Percentiles rank a stretch among this genome's conserved stretches.
phyloP scores from a whole-genome alignment of 2,797 vertebrate genomes.

The Rhadinocentrus ornatus region DNA sequence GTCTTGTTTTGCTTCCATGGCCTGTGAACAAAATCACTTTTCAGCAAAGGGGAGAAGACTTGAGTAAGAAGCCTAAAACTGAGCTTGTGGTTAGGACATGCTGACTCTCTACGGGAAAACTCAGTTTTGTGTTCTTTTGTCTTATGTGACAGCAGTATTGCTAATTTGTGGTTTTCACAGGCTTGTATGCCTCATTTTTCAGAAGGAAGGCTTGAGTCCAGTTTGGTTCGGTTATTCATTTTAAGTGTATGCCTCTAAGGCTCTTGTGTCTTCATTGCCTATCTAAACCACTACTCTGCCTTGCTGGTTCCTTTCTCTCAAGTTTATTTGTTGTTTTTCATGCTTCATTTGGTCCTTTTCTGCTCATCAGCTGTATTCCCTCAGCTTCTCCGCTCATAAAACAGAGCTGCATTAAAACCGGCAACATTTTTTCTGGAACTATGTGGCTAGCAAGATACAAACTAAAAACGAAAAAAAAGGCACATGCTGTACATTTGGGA shows the following conservation, averaged over 20 bases:
- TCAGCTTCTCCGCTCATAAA: conserved; percentile 30
- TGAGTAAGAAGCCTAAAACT: conserved; percentile 18
- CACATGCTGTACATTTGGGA: background rate
- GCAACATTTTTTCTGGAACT: background rate
- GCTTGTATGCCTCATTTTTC: background rate
- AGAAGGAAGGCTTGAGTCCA: background rate
- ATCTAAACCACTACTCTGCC: conserved; percentile 15
- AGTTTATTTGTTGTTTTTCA: conserved; percentile 11
- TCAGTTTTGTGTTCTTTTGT: too few relatives aligned
- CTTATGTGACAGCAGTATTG: too few relatives aligned
- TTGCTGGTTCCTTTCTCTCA: conserved; percentile 1
- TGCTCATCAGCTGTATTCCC: conserved; percentile 11
- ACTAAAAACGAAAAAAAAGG: background rate
- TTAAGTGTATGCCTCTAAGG: background rate
- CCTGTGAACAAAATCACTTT: too few relatives aligned
- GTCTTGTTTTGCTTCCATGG: background rate
- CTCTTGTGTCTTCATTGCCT: conserved; percentile 17
- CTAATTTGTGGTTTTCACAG: background rate
- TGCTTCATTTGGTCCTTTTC: conserved; percentile 27
- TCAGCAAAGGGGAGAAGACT: too few relatives aligned
- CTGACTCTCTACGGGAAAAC: background rate
- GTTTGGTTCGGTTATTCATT: background rate
- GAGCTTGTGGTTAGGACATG: background rate
- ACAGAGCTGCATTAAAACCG: background rate
- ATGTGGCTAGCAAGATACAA: background rate